Evolutionary conservation across 2,797 vertebrate species (phyloP), one percentile per base, ranked within the genome.

Genomic region (Enoplosus armatus): DNA sequence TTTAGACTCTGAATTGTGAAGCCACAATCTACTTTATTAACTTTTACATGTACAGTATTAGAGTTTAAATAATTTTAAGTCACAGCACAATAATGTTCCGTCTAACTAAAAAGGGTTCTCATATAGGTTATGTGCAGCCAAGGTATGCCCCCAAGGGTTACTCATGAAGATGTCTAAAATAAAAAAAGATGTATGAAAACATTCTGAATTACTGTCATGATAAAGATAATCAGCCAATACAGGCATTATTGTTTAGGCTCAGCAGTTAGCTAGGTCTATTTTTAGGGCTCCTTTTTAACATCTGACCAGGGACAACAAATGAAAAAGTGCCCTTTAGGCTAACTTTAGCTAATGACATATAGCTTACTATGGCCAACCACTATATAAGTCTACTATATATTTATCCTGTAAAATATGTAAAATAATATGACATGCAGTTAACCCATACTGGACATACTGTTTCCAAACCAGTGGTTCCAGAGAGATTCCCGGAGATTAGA

Each of bases 241-340:
- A 53, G 7, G 18, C 14, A 43, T 56, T 33, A 39, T 27, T 63
- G 33, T 67, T 70, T 27, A 50, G 16, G 37, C 14, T 70, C 24
- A 75, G 65, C 35, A 45, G 39, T 67, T 53, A 39, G 43, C 22
- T 65, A 3, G 20, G 15, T 51, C 54, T 72, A 54, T 65, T 72
- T 51, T 48, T 29, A 68, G 12, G 27, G 9, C 18, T 58, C n/a
- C 5, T 54, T 37, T 55, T 48, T 39, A 48, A 48, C 5, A 47
- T 55, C 35, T 54, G 4, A 6, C 14, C 16, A 33, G 47, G 10
- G 16, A 39, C 33, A 35, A 24, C 14, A 24, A 33, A 64, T 48
- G 2, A 3, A 31, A 39, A 51, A 6, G 11, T 26, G 50, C 18
- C 8, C 26, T 35, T 64, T 47, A 33, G 14, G 14, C 43, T 3